Conservation (phyloP, 2,888 invertebrate genomes). For the Steinernema scapterisci region DNA sequence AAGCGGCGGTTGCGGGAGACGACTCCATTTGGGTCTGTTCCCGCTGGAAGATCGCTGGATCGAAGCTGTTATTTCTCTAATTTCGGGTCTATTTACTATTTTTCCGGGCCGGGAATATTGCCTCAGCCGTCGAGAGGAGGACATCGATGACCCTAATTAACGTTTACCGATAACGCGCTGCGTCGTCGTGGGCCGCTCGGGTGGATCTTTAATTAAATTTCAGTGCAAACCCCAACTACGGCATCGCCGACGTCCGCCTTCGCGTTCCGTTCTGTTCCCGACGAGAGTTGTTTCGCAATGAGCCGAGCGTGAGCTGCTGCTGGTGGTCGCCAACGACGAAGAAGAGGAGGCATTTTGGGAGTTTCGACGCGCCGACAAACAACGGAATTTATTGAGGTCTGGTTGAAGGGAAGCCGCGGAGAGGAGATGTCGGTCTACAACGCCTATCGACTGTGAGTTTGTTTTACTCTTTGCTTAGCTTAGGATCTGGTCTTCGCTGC, state of each 20-base stretch:
- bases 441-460: conserved; percentile 19
- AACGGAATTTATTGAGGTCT: neutral
- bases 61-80: too few relatives aligned
- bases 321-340: too few relatives aligned
- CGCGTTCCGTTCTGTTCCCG: neutral
- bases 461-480: neutral
- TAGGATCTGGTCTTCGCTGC: neutral
- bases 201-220: conserved; percentile 29
- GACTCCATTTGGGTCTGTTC: conserved; percentile 17
- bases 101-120: too few relatives aligned
- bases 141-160: too few relatives aligned
- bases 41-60: too few relatives aligned
- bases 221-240: conserved; percentile 20
- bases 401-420: too few relatives aligned
- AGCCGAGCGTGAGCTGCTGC: conserved; percentile 24
- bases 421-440: conserved; percentile 30
- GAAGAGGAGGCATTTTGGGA: neutral
- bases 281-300: conserved; percentile 26
- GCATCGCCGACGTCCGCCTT: neutral
- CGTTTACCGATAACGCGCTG: too few relatives aligned
- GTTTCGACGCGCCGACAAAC: neutral
- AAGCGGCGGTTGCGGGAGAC: conserved; percentile 20
- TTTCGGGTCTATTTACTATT: neutral
- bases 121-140: too few relatives aligned
- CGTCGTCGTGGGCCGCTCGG: neutral